A percentile compares a stretch with the other conserved stretches of the same genome.
Evolutionary conservation across 2,797 vertebrate species (phyloP).

Genomic region (Amniataba percoides): DNA sequence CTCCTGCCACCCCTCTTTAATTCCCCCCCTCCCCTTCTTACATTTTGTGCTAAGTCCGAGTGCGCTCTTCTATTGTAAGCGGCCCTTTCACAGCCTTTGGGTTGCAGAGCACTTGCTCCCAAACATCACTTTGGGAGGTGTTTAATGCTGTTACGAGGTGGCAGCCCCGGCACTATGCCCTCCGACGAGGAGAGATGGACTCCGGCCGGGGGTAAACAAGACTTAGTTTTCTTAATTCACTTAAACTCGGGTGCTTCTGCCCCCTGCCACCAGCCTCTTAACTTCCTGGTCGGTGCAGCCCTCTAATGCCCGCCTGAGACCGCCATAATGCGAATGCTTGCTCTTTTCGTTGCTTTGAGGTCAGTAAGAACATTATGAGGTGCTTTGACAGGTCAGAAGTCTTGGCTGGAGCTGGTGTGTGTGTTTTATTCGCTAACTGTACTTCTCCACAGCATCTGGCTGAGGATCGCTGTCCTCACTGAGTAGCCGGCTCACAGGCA

Average conservation of each 20-base stretch:
- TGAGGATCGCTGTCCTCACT: slow-evolving; percentile 15
- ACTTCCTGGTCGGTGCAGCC: slow-evolving; percentile 50
- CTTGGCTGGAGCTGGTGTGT: slow-evolving; percentile 51
- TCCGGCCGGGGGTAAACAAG: slow-evolving; percentile 70
- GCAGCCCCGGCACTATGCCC: slow-evolving; percentile 66
- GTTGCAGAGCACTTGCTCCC: slow-evolving; percentile 31
- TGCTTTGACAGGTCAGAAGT: slow-evolving; percentile 62
- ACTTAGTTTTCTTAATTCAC: slow-evolving; percentile 83
- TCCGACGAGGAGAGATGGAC: slow-evolving; percentile 70
- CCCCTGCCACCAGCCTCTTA: slow-evolving; percentile 63
- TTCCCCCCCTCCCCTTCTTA: slow-evolving; percentile 20
- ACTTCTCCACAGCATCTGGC: slow-evolving; percentile 39
- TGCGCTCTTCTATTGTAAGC: slow-evolving; percentile 44
- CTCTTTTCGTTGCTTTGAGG: slow-evolving; percentile 67
- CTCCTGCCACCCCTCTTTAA: slow-evolving; percentile 32
- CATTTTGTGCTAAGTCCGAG: slow-evolving; percentile 54
- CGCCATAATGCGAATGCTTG: slow-evolving; percentile 48
- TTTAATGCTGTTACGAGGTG: slow-evolving; percentile 81
- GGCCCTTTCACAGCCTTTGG: slow-evolving; percentile 52
- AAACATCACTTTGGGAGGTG: slow-evolving; percentile 69
- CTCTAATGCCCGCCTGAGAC: slow-evolving; percentile 63
- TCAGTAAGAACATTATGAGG: slow-evolving; percentile 72
- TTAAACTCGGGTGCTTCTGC: slow-evolving; percentile 72
- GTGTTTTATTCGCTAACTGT: slow-evolving; percentile 40
- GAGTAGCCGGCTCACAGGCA: slow-evolving; percentile 11